Evolutionary conservation across 2,888 invertebrate species (phyloP).

Genomic region (Hymenopus coronatus): DNA sequence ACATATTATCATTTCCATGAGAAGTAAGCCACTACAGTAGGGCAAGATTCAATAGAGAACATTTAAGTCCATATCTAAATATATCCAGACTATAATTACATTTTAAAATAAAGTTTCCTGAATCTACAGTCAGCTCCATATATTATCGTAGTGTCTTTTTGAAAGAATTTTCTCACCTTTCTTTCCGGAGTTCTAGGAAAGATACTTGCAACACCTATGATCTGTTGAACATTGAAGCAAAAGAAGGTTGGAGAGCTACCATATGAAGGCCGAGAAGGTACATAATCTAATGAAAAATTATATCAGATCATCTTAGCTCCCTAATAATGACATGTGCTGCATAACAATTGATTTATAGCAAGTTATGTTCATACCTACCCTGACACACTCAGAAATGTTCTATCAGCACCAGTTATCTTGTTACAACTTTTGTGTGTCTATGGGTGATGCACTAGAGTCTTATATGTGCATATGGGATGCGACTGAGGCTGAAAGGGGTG

Average conservation of each 20-base stretch:
- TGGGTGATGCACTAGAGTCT: constrained; percentile 33
- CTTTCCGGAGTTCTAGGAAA: constrained; percentile 2
- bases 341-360: constrained; percentile 40
- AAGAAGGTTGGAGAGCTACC: constrained; percentile 23
- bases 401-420: constrained; percentile 39
- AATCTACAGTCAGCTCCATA: neutral
- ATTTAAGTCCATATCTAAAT: constrained; percentile 5
- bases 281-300: constrained; percentile 23
- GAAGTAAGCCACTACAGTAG: constrained; percentile 1
- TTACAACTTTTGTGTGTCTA: constrained; percentile 38
- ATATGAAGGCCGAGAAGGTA: constrained; percentile 32
- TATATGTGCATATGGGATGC: constrained; percentile 38
- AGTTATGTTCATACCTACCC: constrained; percentile 39
- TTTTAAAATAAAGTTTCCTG: neutral
- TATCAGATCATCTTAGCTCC: constrained; percentile 25
- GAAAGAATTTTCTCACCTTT: constrained; percentile 6
- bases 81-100: neutral
- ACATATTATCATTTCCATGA: neutral
- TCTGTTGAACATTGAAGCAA: neutral
- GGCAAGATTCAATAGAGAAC: neutral
- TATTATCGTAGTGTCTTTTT: neutral
- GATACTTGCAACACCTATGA: neutral
- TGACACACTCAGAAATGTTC: constrained; percentile 40
- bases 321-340: constrained; percentile 36
- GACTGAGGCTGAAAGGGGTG: constrained; percentile 36